A percentile compares a stretch with the other conserved stretches of the same genome.
Evolutionary conservation across 2,797 vertebrate genomes (phyloP).

Genomic region (Neoniphon sammara): DNA sequence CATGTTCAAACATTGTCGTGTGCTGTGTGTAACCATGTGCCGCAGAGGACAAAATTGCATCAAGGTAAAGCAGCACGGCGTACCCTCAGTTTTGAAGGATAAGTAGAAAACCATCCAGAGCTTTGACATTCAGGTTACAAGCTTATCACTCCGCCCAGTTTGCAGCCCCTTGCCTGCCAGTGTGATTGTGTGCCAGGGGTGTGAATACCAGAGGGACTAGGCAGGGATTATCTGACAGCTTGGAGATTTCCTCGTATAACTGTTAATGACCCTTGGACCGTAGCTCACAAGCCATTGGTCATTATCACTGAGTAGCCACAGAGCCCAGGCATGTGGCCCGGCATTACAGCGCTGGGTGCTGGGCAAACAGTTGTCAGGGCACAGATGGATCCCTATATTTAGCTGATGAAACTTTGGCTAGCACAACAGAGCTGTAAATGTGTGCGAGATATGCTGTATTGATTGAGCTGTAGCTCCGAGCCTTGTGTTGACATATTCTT

Average conservation of each 20-base stretch:
- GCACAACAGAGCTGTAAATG: slow-evolving; percentile 37
- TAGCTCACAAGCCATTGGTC: slow-evolving; percentile 7
- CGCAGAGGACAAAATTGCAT: not conserved
- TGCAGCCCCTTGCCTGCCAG: not conserved
- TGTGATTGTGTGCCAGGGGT: slow-evolving; percentile 33
- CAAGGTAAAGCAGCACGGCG: slow-evolving; percentile 10
- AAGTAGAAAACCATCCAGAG: not conserved
- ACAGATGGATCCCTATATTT: slow-evolving; percentile 50
- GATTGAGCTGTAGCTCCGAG: slow-evolving; percentile 15
- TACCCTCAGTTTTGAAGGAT: slow-evolving; percentile 8
- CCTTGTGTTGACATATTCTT: slow-evolving; percentile 32
- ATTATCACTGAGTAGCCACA: slow-evolving; percentile 53
- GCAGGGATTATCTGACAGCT: slow-evolving; percentile 52
- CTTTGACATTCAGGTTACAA: not conserved
- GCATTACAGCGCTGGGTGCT: slow-evolving; percentile 39
- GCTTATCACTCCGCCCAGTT: not conserved
- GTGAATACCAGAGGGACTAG: slow-evolving; percentile 46
- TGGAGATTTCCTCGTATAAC: slow-evolving; percentile 49
- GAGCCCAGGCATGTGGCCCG: slow-evolving; percentile 38
- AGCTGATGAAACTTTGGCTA: slow-evolving; percentile 40
- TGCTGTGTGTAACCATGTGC: not conserved
- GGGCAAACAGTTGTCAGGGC: slow-evolving; percentile 48
- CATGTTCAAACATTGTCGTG: not conserved
- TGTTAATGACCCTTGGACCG: slow-evolving; percentile 49
- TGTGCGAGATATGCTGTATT: slow-evolving; percentile 12